These are phyloP conservation scores for Flexamia atlantica DNA, from an alignment of 2,888 invertebrate species.

Conservation along the genomic window DNA sequence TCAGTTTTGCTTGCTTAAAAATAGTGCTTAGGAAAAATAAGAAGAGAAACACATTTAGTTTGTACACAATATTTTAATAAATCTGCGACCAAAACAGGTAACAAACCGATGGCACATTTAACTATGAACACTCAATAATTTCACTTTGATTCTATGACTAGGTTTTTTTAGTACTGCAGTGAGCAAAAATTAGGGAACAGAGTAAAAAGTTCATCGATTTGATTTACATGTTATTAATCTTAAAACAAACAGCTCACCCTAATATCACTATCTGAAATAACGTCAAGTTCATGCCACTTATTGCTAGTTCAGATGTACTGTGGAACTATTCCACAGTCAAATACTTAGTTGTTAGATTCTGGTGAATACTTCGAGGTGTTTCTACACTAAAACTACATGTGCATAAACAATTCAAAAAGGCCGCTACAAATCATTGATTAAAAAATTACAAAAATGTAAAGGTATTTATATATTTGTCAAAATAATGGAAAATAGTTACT, in stretches of 20 bases:
- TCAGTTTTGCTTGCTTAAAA: too few species aligned
- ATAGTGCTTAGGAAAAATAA: not conserved
- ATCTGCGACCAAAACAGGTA: slow-evolving; percentile 29
- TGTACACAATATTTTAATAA: slow-evolving; percentile 20
- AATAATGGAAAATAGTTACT: not conserved
- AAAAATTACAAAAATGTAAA: slow-evolving; percentile 22
- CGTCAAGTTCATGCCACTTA: not conserved
- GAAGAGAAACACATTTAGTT: not conserved
- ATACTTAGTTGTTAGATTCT: not conserved
- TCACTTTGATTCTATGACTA: slow-evolving; percentile 11
- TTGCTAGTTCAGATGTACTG: not conserved
- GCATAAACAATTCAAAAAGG: slow-evolving; percentile 10
- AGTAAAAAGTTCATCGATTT: not conserved
- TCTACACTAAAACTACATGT: slow-evolving; percentile 7
- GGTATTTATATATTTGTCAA: too few species aligned
- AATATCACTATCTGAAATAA: slow-evolving; percentile 12
- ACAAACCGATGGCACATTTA: slow-evolving; percentile 24
- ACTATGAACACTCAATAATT: not conserved
- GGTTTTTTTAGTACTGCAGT: not conserved
- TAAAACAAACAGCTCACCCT: not conserved
- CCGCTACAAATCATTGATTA: not conserved
- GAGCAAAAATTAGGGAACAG: not conserved
- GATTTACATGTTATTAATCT: not conserved
- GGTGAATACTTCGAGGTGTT: slow-evolving; percentile 1
- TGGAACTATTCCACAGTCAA: not conserved